Base-by-base conservation (phyloP, 2,113 vertebrate genomes). In the Trogon surrucura region DNA sequence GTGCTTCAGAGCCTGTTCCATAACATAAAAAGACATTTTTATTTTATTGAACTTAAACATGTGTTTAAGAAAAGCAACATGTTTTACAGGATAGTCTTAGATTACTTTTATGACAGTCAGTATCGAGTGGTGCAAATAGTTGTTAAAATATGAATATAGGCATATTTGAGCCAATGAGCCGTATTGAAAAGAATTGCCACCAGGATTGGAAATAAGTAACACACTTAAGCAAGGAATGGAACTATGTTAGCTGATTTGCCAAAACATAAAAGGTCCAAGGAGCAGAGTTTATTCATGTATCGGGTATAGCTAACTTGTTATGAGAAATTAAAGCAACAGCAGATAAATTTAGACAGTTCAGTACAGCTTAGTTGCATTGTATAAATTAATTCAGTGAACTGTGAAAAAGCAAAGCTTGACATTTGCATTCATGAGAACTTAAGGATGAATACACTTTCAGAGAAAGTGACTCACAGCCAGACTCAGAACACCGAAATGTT, bases 311-410 rank as follows among this genome's bases (percentile, higher is more conserved):
- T 91, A 73, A 60, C 60, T 91, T 88, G 69, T 89, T 77, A 85
- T 38, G 34, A 56, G 62, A 89, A 83, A 56, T 88, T 82, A 83
- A 95, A 64, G 73, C 71, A 89, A 11, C 72, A 70, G 34, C 51
- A 62, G 34, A 71, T 80, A 91, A 89, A 95, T 93, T 87, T 80
- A 89, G 78, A 58, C 21, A 85, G 71, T 85, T 80, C 48, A 64
- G 62, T 91, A 61, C 38, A 70, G 64, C 91, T 91, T 78, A 53
- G 48, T 79, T 80, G 72, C n/a, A 41, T 45, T 48, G 45, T 67
- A 80, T 48, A 93, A 93, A 78, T 93, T 0, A 85, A 64, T 83
- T 36, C 36, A 91, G 57, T 85, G 74, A 94, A 60, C 47, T 38
- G 22, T 53, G 47, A 83, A 86, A 75, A 91, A 91, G 48, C 48